Evolutionary conservation across 2,113 vertebrate species (phyloP), one percentile per base, ranked within the genome.

Genomic region (Callionymus lyra): DNA sequence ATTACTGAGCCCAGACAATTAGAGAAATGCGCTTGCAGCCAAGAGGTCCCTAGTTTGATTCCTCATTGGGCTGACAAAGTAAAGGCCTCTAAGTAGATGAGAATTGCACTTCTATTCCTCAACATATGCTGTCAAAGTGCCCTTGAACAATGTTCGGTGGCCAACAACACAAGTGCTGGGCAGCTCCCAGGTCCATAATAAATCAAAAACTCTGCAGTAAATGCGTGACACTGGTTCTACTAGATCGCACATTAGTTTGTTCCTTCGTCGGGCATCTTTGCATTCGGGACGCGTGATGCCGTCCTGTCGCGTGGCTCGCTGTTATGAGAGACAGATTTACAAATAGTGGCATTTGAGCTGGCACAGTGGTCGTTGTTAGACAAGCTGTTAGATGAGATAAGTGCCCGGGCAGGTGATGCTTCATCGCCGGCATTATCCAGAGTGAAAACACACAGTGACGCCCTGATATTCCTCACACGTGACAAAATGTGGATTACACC

Each of bases 201-300:
- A 78, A 80, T 80, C 68, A 76, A 59, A 73, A 78, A 57, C 63
- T 65, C 72, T 68, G 77, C 74, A 72, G 72, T 65, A 74, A 76
- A 77, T 61, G 66, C 54, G 46, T 60, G 65, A 74, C 72, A 74
- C 72, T 70, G 64, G 63, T 70, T 64, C 67, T 57, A 41, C 41
- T 50, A 71, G 72, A 78, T 53, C 68, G 70, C 65, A 70, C 72
- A 72, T 75, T 70, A 66, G 56, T 47, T 63, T 46, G 45, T 36
- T 56, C 31, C 50, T 51, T 47, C 47, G 15, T 49, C 0, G 27
- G 63, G 34, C 43, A 42, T 50, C 64, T 54, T 41, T 6, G 63
- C 36, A 13, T 65, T 70, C 59, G 59, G 42, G 63, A 69, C 60
- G 44, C 16, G 1, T 16, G 42, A 68, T 33, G 59, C 52, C 42